Evolutionary conservation across 2,888 invertebrate genomes (phyloP), one percentile per base, ranked within the genome.

Genomic region (Fissipunctia ypsillon): DNA sequence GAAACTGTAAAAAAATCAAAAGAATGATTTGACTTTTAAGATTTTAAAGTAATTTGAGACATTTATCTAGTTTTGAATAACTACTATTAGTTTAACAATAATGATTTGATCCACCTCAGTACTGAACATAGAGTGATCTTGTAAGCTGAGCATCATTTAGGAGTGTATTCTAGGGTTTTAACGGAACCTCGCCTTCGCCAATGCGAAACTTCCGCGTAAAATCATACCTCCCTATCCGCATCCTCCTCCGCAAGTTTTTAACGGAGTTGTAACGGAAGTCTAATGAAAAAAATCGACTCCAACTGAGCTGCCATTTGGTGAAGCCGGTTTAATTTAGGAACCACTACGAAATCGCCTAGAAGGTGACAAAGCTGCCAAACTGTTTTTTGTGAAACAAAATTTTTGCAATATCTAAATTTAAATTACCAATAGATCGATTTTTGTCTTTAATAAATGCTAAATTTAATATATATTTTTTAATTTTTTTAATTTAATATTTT

Each of bases 1-100:
- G 59, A 22, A 73, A 72, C 87, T 86, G 70, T 31, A 60, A 83
- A 73, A 7, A 67, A 64, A 61, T 1, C 0, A 43, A 43, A 41
- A 61, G 9, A 5, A 25, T 22, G 3, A 12, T 12, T 1, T 14
- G 14, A 41, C 2, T 28, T 61, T 16, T n/a, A 35, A 16, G 9
- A 12, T 16, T 59, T 14, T 14, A 59, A 35, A 59, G 7, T n/a
- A 35, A 35, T 35, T n/a, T n/a, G 45, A 45, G 19, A 19, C 19
- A 7, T 45, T 19, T 16, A 16, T 16, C 14, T 7, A 25, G 54
- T 56, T 31, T 31, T 56, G 1, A 56, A 56, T 56, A 31, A 5
- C 19, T 56, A 56, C 28, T 28, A 54, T 25, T 52, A 19, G 19
- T 19, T 54, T 16, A 25, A 28, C 28, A 54, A 19, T 28, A 16